These are phyloP conservation scores for Chlamydotis undulata DNA, from an alignment of 2,113 vertebrate genomes.

Conservation along the genomic window DNA sequence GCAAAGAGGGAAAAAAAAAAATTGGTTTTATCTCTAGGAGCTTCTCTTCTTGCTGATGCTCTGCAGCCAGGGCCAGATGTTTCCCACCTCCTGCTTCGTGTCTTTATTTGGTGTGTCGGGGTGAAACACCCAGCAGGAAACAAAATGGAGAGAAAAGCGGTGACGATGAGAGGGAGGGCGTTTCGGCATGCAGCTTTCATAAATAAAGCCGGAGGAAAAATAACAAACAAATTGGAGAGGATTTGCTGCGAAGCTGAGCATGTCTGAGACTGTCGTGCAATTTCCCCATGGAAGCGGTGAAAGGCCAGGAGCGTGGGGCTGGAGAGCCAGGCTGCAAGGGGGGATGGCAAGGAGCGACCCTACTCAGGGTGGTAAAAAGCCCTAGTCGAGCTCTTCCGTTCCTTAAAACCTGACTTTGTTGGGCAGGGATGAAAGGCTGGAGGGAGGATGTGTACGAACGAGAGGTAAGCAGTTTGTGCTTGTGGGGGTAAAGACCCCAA, in stretches of 20 bases:
- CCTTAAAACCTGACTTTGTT: neutral
- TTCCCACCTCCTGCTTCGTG: neutral
- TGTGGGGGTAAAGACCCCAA: neutral
- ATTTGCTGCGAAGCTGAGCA: neutral
- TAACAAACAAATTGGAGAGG: constrained; percentile 11
- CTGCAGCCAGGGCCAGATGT: neutral
- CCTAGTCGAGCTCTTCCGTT: neutral
- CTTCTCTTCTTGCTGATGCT: neutral
- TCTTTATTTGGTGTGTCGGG: neutral
- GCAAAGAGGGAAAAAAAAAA: neutral
- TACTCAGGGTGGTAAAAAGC: neutral
- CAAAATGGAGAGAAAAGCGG: neutral
- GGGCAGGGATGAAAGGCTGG: neutral
- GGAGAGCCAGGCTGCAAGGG: neutral
- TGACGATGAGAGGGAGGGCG: neutral
- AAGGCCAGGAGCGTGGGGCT: accelerated
- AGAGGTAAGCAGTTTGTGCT: neutral
- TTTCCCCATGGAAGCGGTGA: neutral
- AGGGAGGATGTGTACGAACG: accelerated
- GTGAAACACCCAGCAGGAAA: neutral
- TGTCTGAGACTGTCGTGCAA: neutral
- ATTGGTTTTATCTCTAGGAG: neutral
- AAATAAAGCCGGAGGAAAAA: neutral
- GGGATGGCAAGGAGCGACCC: accelerated
- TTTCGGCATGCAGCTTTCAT: neutral